Evolutionary conservation across 2,888 invertebrate genomes (phyloP), one percentile per base, ranked within the genome.

Genomic region (Ferrisia virgata): DNA sequence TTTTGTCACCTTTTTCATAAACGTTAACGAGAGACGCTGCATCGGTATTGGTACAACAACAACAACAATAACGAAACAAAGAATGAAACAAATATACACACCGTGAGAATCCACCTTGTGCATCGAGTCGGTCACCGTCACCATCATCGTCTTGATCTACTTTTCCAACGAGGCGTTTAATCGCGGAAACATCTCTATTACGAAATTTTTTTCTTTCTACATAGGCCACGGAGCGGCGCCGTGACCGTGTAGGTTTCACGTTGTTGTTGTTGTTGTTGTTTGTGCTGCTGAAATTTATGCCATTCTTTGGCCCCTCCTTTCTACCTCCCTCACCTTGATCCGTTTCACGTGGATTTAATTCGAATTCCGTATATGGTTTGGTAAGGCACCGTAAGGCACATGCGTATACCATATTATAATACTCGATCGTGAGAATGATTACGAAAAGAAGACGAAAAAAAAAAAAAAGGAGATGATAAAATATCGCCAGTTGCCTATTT

Each of bases 131-230:
- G 2, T n/a, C n/a, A n/a, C n/a, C n/a, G n/a, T n/a, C n/a, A n/a
- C n/a, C n/a, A n/a, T n/a, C n/a, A n/a, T n/a, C n/a, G 53, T 22
- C 13, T 0, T 13, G 64, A 25, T 64, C 64, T 64, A 64, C 64
- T 64, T 64, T 64, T 64, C 28, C 64, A 28, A 11, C 28, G 64
- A 28, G 4, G 64, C 64, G 64, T 64, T 64, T 28, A 64, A 64
- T 64, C 64, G 64, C 64, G 64, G 64, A 64, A 64, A 64, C 64
- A 64, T 64, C 64, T 64, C 15, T 64, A 64, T 64, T 64, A 64
- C 64, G 64, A 64, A 64, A 31, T 64, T 64, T 64, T 39, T 64
- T 64, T 64, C 31, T 28, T 64, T 64, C 28, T 64, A 4, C 64
- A 64, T 22, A 22, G 18, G 53, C 18, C 22, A 8, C 13, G 8